Evolutionary conservation across 2,113 vertebrate genomes (phyloP).

Genomic region (Pimephales promelas): DNA sequence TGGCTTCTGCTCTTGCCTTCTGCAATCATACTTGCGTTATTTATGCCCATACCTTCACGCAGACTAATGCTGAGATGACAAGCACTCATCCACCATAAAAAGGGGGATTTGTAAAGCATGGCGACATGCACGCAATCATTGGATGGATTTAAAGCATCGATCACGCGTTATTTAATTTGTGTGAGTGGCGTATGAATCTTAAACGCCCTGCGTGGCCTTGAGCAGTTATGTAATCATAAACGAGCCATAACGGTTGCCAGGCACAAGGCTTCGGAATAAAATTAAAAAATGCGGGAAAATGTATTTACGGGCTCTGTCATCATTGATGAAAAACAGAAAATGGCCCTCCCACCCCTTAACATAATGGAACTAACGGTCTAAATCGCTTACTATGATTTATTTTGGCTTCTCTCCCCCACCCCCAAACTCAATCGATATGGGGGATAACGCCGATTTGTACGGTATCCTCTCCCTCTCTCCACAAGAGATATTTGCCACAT

Average conservation of each 20-base stretch:
- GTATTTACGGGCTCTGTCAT: slow-evolving; percentile 56
- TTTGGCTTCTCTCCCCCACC: neutral
- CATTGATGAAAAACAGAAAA: slow-evolving; percentile 64
- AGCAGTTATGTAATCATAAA: slow-evolving; percentile 61
- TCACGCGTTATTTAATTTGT: slow-evolving; percentile 68
- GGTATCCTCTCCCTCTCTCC: neutral
- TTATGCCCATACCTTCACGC: slow-evolving; percentile 46
- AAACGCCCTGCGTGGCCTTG: slow-evolving; percentile 31
- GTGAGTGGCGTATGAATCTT: slow-evolving; percentile 65
- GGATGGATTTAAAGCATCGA: slow-evolving; percentile 64
- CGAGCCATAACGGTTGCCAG: slow-evolving; percentile 40
- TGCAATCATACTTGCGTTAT: slow-evolving; percentile 52
- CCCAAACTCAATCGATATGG: neutral
- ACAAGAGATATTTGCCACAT: neutral
- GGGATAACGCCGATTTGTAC: slow-evolving; percentile 34
- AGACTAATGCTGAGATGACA: slow-evolving; percentile 57
- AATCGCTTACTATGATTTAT: slow-evolving; percentile 53
- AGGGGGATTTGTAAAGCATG: slow-evolving; percentile 50
- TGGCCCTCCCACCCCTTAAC: slow-evolving; percentile 54
- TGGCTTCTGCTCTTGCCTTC: slow-evolving; percentile 19
- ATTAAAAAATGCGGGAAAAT: slow-evolving; percentile 44
- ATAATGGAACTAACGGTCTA: slow-evolving; percentile 63
- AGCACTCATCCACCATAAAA: slow-evolving; percentile 45
- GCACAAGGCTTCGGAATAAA: slow-evolving; percentile 36
- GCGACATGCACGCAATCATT: slow-evolving; percentile 48